Evolutionary conservation across 1,140 invertebrate species (phyloP).

Genomic region (Carcinoscorpius rotundicauda): DNA sequence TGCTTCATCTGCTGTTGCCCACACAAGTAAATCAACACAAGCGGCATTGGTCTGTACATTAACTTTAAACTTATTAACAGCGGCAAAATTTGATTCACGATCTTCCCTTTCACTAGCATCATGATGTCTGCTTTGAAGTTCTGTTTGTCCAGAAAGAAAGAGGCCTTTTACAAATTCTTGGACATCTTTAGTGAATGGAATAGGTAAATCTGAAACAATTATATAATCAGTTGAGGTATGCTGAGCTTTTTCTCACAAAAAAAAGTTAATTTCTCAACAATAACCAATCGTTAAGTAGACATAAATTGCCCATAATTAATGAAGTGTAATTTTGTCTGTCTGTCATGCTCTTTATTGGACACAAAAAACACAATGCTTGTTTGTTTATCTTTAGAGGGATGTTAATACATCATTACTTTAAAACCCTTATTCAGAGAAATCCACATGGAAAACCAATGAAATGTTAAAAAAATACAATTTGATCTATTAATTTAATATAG

Average conservation of each 20-base stretch:
- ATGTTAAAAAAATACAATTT: too few relatives aligned
- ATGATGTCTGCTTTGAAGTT: conserved; percentile 61
- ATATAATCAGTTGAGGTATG: background rate
- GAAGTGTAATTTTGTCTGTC: background rate
- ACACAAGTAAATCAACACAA: conserved; percentile 92
- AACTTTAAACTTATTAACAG: conserved; percentile 83
- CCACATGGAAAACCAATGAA: too few relatives aligned
- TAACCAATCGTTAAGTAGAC: too few relatives aligned
- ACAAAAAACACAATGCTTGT: too few relatives aligned
- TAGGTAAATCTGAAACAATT: conserved; percentile 53
- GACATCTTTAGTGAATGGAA: conserved; percentile 84
- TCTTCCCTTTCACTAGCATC: conserved; percentile 62
- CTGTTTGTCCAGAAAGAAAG: conserved; percentile 83
- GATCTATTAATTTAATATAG: too few relatives aligned
- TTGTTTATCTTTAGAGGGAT: too few relatives aligned
- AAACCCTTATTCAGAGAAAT: too few relatives aligned
- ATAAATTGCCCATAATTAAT: too few relatives aligned
- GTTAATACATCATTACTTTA: too few relatives aligned
- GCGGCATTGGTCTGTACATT: conserved; percentile 95
- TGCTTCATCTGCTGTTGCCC: conserved; percentile 92
- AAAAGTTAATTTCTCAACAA: too few relatives aligned
- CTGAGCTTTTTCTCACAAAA: conserved; percentile 6
- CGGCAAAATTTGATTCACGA: conserved; percentile 37
- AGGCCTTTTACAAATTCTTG: conserved; percentile 78
- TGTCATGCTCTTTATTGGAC: too few relatives aligned